Evolutionary conservation across 2,113 vertebrate species (phyloP), one percentile per base, ranked within the genome.

Genomic region (Otolemur garnettii): DNA sequence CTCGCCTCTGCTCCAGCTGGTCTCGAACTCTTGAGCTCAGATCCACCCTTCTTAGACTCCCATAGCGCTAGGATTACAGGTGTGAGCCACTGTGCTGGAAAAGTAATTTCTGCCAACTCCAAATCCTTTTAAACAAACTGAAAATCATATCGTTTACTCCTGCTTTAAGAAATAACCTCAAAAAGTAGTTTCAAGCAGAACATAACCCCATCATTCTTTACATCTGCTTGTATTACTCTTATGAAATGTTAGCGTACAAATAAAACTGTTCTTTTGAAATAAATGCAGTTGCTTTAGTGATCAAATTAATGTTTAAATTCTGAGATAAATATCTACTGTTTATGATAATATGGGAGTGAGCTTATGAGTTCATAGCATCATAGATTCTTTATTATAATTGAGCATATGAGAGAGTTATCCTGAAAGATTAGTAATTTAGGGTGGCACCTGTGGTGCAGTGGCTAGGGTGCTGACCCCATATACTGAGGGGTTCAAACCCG

Each of bases 161-260:
- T 74, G 26, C 24, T 92, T 77, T 62, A 81, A 53, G 13, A 94
- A 87, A 55, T 82, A 90, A 92, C 55, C 24, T 95, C n/a, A 59
- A 71, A 82, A 90, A 88, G 35, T 59, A 84, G 0, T 79, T 91
- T 21, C 38, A 80, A 80, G 57, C 22, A 74, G 24, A 90, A 69
- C 38, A 53, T 60, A 78, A 28, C 12, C 9, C 2, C 53, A 5
- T 42, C 24, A 8, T 69, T 21, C 35, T 89, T 96, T 57, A 68
- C 12, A 53, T 55, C 64, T 80, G 59, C 45, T 90, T 84, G 18
- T 92, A 62, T 82, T 87, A 59, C 30, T 78, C 2, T 91, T 75
- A 33, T 17, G 77, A 64, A 91, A 89, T 78, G 55, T 26, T 62
- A 42, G 9, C 5, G 83, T 82, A 38, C 87, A 66, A 72, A 45